These are phyloP conservation scores for Pangasius mekongensis DNA, from an alignment of 2,797 vertebrate species.

Conservation along the genomic window DNA sequence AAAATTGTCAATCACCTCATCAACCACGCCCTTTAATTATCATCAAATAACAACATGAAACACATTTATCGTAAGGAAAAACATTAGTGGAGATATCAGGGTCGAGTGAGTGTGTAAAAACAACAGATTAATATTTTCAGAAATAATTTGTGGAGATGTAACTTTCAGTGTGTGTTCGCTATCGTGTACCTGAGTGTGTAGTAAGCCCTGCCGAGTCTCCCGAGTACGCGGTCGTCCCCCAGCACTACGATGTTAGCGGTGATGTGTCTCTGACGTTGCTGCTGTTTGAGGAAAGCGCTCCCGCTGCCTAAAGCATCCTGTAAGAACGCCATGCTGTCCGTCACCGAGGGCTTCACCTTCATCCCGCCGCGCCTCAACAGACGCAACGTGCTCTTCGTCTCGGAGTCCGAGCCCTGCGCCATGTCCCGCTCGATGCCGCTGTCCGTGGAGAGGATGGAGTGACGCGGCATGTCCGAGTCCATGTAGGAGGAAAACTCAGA, in stretches of 20 bases:
- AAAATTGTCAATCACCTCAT: neutral
- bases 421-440: constrained; percentile 92
- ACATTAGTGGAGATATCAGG: neutral
- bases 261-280: constrained; percentile 77
- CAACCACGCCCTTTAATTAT: too few relatives aligned
- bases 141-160: neutral
- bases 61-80: too few relatives aligned
- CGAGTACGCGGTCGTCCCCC: constrained; percentile 88
- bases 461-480: constrained; percentile 73
- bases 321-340: constrained; percentile 77
- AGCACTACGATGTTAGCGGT: constrained; percentile 87
- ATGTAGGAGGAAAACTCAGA: constrained; percentile 72
- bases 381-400: constrained; percentile 51
- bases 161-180: neutral
- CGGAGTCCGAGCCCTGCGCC: constrained; percentile 42
- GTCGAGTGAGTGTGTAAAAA: neutral
- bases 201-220: constrained; percentile 87
- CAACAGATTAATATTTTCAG: neutral
- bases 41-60: too few relatives aligned
- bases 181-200: constrained; percentile 82
- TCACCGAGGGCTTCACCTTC: constrained; percentile 77
- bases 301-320: constrained; percentile 74
- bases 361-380: constrained; percentile 84
- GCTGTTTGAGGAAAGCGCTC: constrained; percentile 69
- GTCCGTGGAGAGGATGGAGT: constrained; percentile 89